Base-by-base conservation (phyloP, 64 coral and sea anemone species). In the Orbicella faveolata region DNA sequence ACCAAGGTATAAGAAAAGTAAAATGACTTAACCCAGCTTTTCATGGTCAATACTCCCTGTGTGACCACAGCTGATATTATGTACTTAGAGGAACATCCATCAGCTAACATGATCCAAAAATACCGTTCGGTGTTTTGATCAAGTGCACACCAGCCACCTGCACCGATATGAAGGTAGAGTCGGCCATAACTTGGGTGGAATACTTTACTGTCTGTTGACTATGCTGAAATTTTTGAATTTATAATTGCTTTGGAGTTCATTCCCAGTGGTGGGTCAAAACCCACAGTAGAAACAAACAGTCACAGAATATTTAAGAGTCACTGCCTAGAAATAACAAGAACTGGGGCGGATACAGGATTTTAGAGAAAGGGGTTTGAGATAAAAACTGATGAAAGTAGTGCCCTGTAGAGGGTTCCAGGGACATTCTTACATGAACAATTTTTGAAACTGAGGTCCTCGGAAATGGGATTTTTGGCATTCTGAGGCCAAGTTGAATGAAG, bases 201-300 rank as follows among this genome's bases (percentile, higher is more conserved):
- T 4, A 33, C 30, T 61, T 11, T 9, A 57, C 79, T 82, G 26
- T 65, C 59, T 1, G 8, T 35, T 20, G 57, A 63, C 12, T 30
- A 37, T 63, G 79, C 79, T 36, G 23, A 19, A 17, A 82, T 82
- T 13, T 26, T 59, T 10, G 1, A 19, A 36, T 82, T 55, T 1
- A 34, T 23, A 64, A 82, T 82, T 63, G 79, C 5, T 36, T 82
- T 82, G 16, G 26, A 36, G 62, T 35, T 59, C 79, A 82, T 82
- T 17, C 79, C 79, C 5, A 82, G 18, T 3, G 79, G 55, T 35
- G 25, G 54, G 9, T 57, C 54, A 57, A 57, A 57, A 57, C 9
- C 54, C 7, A 30, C 30, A 30, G 30, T 30, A 57, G 54, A 57
- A 11, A 57, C 8, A 57, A 57, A 57, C 54, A 57, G 54, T 6